Evolutionary conservation across 2,113 vertebrate genomes (phyloP).

Genomic region (Chaetura pelagica): DNA sequence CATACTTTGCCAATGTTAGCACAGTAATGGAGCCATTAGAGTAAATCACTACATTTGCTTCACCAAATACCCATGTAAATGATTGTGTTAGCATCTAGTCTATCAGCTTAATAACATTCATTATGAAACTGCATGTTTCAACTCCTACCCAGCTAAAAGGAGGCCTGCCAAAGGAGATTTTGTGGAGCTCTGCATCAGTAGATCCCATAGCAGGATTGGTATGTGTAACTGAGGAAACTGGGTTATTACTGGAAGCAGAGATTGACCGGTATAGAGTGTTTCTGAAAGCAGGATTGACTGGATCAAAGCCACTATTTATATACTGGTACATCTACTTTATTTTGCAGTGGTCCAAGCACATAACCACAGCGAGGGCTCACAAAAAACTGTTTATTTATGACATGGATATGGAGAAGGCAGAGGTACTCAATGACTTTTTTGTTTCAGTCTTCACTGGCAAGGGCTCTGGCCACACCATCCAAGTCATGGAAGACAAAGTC

Average conservation of each 20-base stretch:
- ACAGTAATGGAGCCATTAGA: constrained; percentile 26
- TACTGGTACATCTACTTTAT: not conserved
- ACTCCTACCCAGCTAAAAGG: not conserved
- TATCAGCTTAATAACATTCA: constrained; percentile 23
- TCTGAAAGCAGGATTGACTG: not conserved
- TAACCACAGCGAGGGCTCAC: not conserved
- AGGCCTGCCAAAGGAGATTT: not conserved
- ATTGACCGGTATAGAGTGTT: not conserved
- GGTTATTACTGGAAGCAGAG: not conserved
- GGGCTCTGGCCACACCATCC: too few relatives aligned
- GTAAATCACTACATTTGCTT: constrained; percentile 49
- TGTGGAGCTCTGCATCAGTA: not conserved
- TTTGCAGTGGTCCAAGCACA: not conserved
- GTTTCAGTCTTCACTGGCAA: too few relatives aligned
- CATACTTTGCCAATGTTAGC: not conserved
- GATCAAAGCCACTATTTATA: not conserved
- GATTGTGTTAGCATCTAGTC: not conserved
- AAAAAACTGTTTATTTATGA: not conserved
- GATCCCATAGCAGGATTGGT: not conserved
- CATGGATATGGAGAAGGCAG: too few relatives aligned
- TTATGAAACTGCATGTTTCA: constrained; percentile 9
- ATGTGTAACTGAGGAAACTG: not conserved
- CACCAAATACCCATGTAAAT: constrained; percentile 32
- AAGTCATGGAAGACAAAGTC: too few relatives aligned
- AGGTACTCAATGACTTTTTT: too few relatives aligned